Conservation (phyloP, 2,797 vertebrate genomes). For the Phoeniculus purpureus region DNA sequence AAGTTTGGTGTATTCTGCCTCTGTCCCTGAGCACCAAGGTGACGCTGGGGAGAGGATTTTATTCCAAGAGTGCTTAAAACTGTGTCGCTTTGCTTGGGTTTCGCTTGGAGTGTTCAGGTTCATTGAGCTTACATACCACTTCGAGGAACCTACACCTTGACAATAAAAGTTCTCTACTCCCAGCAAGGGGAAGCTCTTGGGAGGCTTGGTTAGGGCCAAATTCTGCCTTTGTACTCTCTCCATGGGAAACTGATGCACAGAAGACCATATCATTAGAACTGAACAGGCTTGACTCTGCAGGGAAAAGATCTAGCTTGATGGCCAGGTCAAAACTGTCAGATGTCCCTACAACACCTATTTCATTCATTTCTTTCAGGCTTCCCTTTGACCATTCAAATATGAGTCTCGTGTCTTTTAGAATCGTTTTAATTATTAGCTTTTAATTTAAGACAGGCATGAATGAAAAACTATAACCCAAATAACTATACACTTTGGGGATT, state of each 20-base stretch:
- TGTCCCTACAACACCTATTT: background rate
- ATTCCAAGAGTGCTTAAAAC: conserved; percentile 34
- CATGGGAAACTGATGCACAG: background rate
- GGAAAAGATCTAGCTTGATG: background rate
- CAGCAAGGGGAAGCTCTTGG: conserved; percentile 1
- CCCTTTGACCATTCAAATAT: background rate
- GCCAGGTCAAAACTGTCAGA: background rate
- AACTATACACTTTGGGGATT: background rate
- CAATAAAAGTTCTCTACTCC: background rate
- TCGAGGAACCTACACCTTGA: background rate
- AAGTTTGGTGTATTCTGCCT: conserved; percentile 2
- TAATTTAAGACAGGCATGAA: background rate
- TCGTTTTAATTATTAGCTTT: background rate
- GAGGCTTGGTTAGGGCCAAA: background rate
- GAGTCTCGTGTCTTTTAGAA: background rate
- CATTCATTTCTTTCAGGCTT: background rate
- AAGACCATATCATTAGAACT: background rate
- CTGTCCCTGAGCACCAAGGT: background rate
- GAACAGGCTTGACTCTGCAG: background rate
- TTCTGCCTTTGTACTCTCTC: background rate
- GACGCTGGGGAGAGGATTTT: conserved; percentile 17
- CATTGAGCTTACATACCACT: conserved; percentile 32
- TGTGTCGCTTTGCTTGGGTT: conserved; percentile 53
- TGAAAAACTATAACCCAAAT: background rate
- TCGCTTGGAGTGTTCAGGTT: conserved; percentile 51